These are phyloP conservation scores for Esperia sulphurella DNA, from an alignment of 2,888 invertebrate genomes.

Conservation along the genomic window DNA sequence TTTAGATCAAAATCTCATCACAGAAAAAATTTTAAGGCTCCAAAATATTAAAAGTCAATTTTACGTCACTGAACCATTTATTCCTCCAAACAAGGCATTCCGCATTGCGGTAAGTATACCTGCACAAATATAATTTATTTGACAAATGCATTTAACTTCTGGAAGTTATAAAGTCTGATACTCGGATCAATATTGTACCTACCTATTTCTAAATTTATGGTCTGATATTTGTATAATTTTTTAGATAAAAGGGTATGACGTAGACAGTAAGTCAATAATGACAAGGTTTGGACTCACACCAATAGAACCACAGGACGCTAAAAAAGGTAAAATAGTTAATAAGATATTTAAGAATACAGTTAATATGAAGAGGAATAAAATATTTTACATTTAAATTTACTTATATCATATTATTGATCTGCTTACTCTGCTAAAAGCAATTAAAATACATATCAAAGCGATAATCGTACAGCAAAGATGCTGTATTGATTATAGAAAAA, in stretches of 20 bases:
- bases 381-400: no score
- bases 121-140: not conserved
- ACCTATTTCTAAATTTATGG: not conserved
- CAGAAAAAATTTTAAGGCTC: constrained; percentile 25
- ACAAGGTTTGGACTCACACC: constrained; percentile 31
- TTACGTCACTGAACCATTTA: constrained; percentile 28
- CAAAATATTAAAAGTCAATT: constrained; percentile 28
- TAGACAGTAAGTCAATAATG: constrained; percentile 21
- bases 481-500: no score
- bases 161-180: no score
- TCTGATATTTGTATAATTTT: not conserved
- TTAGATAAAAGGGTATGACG: constrained; percentile 36
- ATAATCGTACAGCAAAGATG: no score
- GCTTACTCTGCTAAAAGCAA: no score
- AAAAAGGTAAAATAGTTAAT: constrained; percentile 21
- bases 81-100: constrained; percentile 36
- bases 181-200: not conserved
- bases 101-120: constrained; percentile 39
- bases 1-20: constrained; percentile 24
- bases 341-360: not conserved
- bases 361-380: no score
- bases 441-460: no score
- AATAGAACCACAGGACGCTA: constrained; percentile 29
- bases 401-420: no score
- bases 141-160: no score